Evolutionary conservation across 64 coral and sea anemone genomes (phyloP).

Genomic region (Astreopora myriophthalma): DNA sequence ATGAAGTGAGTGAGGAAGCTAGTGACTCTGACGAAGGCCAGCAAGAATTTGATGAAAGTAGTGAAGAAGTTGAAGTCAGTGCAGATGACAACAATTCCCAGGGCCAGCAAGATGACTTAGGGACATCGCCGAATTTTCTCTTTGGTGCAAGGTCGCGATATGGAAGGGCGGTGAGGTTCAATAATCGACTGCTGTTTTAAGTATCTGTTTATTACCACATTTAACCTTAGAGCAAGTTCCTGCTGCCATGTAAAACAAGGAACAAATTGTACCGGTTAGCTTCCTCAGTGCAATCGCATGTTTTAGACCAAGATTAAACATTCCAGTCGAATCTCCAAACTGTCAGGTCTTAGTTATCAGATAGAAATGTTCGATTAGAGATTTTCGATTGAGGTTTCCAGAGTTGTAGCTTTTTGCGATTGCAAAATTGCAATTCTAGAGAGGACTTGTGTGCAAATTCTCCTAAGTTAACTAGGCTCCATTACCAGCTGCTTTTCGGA

Average conservation of each 20-base stretch:
- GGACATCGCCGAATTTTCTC: neutral
- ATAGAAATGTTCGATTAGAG: no score
- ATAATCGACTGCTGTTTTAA: constrained; percentile 11
- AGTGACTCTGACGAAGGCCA: neutral
- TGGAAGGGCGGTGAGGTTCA: constrained; percentile 25
- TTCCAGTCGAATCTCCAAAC: no score
- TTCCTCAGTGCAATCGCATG: no score
- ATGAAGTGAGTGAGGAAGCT: neutral
- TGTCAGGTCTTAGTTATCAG: no score
- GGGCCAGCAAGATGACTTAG: neutral
- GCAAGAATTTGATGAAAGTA: neutral
- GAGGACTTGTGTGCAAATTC: no score
- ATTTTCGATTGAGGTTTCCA: no score
- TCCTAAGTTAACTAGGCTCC: no score
- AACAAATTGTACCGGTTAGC: no score
- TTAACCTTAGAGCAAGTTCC: neutral
- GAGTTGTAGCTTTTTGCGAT: no score
- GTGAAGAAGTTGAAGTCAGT: neutral
- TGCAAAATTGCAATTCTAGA: no score
- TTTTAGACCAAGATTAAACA: no score
- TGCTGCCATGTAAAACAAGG: neutral
- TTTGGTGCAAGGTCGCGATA: constrained; percentile 8
- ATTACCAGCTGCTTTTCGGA: no score
- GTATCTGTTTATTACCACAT: neutral
- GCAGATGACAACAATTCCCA: neutral